These are phyloP conservation scores for Sinonovacula constricta DNA, from an alignment of 1,140 invertebrate species.

Conservation along the genomic window DNA sequence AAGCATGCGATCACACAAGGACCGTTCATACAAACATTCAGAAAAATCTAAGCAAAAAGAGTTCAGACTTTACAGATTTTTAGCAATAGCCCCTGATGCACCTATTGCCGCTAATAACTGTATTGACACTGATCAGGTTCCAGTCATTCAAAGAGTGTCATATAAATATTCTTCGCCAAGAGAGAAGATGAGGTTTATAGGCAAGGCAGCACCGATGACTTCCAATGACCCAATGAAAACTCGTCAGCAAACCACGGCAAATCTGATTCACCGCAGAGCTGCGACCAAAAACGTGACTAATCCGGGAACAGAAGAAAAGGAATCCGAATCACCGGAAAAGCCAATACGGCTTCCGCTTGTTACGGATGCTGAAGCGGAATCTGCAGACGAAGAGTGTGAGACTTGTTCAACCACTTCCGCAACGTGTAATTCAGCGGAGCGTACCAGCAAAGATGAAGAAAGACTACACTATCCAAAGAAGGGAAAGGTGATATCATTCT, in stretches of 20 bases:
- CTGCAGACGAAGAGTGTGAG: slow-evolving; percentile 24
- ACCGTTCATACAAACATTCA: slow-evolving; percentile 28
- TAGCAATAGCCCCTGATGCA: slow-evolving; percentile 56
- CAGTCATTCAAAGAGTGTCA: no score
- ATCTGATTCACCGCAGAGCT: slow-evolving; percentile 46
- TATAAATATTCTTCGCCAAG: no score
- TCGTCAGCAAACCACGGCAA: no score
- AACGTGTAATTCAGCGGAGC: slow-evolving; percentile 31
- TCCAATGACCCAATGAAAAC: no score
- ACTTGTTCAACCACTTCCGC: slow-evolving; percentile 46
- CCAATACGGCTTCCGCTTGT: slow-evolving; percentile 34
- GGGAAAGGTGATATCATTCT: slow-evolving; percentile 7
- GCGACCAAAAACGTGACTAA: slow-evolving; percentile 8
- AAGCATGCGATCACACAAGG: slow-evolving; percentile 44
- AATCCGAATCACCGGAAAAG: slow-evolving; percentile 17
- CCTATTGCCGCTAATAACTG: background rate
- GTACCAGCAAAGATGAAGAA: slow-evolving; percentile 11
- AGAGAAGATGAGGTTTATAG: no score
- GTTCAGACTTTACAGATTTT: slow-evolving; percentile 60
- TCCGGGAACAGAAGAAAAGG: no score
- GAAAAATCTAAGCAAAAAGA: slow-evolving; percentile 52
- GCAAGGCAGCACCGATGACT: no score
- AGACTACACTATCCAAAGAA: slow-evolving; percentile 29
- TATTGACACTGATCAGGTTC: no score
- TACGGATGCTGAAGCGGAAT: slow-evolving; percentile 8